Evolutionary conservation across 1,140 invertebrate species (phyloP).

Genomic region (Papilio helenus): DNA sequence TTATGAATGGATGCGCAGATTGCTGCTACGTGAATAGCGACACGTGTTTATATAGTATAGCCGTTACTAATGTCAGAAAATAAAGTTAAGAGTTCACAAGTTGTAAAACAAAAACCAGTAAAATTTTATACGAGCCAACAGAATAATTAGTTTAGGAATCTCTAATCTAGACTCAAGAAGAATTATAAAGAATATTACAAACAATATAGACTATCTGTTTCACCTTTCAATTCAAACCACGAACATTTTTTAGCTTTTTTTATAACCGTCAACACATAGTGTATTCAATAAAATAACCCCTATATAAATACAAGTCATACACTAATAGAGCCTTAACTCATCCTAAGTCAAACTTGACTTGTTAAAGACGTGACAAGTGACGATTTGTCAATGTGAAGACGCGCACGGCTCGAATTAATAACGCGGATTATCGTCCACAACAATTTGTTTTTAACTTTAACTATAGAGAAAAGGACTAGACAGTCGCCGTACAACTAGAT

Average conservation of each 20-base stretch:
- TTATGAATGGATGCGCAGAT: conserved; percentile 30
- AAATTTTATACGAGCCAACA: too few relatives aligned
- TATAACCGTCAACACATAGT: neutral
- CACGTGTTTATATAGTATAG: too few relatives aligned
- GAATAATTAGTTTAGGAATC: too few relatives aligned
- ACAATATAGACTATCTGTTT: neutral
- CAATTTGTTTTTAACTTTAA: conserved; percentile 38
- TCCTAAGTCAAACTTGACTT: conserved; percentile 9
- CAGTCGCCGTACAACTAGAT: neutral
- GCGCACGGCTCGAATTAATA: conserved; percentile 42
- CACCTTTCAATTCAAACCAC: neutral
- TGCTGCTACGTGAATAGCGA: neutral
- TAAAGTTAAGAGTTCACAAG: too few relatives aligned
- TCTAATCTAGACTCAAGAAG: neutral
- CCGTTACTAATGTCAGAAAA: too few relatives aligned
- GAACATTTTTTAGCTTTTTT: neutral
- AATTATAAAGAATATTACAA: neutral
- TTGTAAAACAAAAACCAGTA: too few relatives aligned
- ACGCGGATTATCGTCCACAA: conserved; percentile 47
- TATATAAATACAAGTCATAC: neutral
- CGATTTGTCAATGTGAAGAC: conserved; percentile 43
- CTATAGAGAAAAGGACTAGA: neutral
- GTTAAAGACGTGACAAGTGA: conserved; percentile 44
- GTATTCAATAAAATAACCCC: neutral
- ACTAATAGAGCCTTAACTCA: conserved; percentile 1